A percentile compares a stretch with the other conserved stretches of the same genome.
Conservation (phyloP, 2,888 invertebrate species). For the Zhuqinia jingwanae region DNA sequence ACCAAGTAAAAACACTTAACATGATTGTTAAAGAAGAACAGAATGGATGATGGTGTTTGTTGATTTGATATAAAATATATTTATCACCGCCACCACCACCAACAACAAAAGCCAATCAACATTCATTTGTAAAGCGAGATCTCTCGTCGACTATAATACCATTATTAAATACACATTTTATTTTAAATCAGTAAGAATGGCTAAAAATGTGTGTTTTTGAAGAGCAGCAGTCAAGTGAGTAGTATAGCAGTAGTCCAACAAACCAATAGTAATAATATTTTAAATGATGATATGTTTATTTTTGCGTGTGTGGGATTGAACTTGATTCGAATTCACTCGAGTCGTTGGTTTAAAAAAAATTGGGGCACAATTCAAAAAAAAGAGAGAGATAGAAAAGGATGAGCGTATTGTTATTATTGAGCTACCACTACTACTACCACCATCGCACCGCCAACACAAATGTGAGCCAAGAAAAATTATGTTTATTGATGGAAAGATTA, state of each 20-base stretch:
- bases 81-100: neutral
- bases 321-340: slow-evolving; percentile 1
- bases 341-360: neutral
- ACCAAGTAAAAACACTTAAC: too few relatives aligned
- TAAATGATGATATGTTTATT: too few relatives aligned
- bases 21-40: neutral
- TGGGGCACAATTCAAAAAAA: neutral
- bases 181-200: too few relatives aligned
- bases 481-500: slow-evolving; percentile 5
- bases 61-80: slow-evolving; percentile 26
- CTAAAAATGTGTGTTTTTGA: too few relatives aligned
- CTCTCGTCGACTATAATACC: too few relatives aligned
- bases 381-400: neutral
- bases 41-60: slow-evolving; percentile 27
- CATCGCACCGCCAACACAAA: neutral
- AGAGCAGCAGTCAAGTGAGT: neutral
- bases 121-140: too few relatives aligned
- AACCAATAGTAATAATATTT: too few relatives aligned
- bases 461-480: neutral
- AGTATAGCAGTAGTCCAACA: too few relatives aligned
- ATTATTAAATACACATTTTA: too few relatives aligned
- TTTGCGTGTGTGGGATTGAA: too few relatives aligned
- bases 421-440: too few relatives aligned
- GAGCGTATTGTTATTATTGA: neutral
- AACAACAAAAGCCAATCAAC: too few relatives aligned